phyloP scores from a whole-genome alignment of 37 sponge, comb jelly and placozoan genomes.

The Cladorhizidae sp. region DNA sequence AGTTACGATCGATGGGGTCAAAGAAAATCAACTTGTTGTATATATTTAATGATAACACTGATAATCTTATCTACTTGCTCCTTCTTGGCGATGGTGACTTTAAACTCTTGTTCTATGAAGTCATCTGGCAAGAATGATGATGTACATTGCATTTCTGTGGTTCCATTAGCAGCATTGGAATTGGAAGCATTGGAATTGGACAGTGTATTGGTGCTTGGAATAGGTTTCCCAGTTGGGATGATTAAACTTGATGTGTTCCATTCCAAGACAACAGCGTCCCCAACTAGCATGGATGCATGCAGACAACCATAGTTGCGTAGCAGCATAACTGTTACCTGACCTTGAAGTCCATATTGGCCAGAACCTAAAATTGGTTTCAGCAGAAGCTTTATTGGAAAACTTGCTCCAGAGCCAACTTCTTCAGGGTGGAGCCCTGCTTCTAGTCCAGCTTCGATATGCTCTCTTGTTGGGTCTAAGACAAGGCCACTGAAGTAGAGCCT shows the following conservation, averaged over 20 bases:
- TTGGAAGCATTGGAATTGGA: not conserved
- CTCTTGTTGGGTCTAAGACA: constrained; percentile 4
- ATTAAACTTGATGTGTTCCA: constrained; percentile 1
- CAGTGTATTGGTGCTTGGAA: not conserved
- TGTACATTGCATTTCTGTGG: not conserved
- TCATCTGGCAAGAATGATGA: not conserved
- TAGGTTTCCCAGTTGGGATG: not conserved
- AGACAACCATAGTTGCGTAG: not conserved
- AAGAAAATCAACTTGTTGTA: constrained; percentile 10
- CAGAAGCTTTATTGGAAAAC: not conserved
- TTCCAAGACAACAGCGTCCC: constrained; percentile 4
- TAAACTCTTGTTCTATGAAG: constrained; percentile 1
- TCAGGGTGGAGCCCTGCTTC: not conserved
- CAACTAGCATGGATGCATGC: constrained; percentile 7
- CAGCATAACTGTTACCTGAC: not conserved
- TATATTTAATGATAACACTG: not conserved
- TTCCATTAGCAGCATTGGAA: not conserved
- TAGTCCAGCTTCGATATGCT: not conserved
- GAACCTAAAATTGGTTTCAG: not conserved
- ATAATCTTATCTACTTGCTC: not conserved
- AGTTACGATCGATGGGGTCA: constrained; percentile 13
- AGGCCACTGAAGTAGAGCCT: not conserved
- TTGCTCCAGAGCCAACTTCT: not conserved
- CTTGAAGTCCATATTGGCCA: not conserved
- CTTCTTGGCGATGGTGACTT: not conserved